phyloP scores from a whole-genome alignment of 1,140 invertebrate species.

The Pantala flavescens region DNA sequence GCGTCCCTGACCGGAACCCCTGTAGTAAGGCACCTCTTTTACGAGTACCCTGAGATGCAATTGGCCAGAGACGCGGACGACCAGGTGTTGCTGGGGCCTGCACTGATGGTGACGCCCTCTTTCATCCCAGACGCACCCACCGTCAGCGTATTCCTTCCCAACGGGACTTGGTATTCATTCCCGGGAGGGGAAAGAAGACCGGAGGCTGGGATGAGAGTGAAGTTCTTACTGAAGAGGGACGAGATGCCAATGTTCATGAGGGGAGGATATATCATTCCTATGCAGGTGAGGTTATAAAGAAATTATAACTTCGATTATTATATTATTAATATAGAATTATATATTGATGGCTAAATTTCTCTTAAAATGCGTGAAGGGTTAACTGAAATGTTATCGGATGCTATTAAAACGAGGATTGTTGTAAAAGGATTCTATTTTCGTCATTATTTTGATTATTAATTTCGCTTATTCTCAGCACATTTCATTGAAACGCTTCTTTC shows the following conservation, averaged over 20 bases:
- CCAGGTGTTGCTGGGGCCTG: conserved; percentile 17
- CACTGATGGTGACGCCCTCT: conserved; percentile 18
- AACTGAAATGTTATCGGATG: no score
- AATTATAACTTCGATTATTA: no score
- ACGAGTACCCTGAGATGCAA: conserved; percentile 25
- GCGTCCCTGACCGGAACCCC: conserved; percentile 30
- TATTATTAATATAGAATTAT: no score
- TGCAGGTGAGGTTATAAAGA: conserved; percentile 17
- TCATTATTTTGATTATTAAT: no score
- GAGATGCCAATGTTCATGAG: conserved; percentile 13
- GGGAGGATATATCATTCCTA: conserved; percentile 18
- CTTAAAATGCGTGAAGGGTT: no score
- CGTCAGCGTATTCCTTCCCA: not conserved
- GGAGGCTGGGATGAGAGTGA: not conserved
- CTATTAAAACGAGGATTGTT: no score
- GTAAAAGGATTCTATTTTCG: no score
- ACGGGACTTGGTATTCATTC: not conserved
- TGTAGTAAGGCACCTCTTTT: conserved; percentile 35
- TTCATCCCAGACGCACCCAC: not conserved
- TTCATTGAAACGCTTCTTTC: no score
- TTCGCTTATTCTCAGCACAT: no score
- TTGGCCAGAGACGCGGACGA: not conserved
- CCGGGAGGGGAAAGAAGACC: not conserved
- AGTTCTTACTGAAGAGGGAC: not conserved
- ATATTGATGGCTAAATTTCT: no score